These are phyloP conservation scores for Picus viridis DNA, from an alignment of 2,797 vertebrate genomes.

Conservation along the genomic window DNA sequence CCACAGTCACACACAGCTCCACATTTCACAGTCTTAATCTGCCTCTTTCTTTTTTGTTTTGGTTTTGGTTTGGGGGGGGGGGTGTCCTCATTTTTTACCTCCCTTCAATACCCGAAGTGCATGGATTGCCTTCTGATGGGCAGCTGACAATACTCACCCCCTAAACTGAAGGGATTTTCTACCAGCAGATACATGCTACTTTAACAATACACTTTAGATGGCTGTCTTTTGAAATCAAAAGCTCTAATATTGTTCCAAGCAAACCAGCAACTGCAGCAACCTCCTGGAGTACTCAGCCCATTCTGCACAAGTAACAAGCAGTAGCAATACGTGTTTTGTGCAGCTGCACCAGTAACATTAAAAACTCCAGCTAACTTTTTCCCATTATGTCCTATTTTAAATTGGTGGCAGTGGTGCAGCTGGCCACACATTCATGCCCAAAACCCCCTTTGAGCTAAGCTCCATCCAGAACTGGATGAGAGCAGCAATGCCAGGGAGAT, in stretches of 20 bases:
- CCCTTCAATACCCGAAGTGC: neutral
- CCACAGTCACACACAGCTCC: neutral
- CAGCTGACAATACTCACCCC: neutral
- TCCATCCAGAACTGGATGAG: neutral
- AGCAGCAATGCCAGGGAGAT: neutral
- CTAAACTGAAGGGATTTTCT: neutral
- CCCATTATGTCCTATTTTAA: neutral
- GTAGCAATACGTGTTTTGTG: fast-evolving
- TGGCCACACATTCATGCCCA: neutral
- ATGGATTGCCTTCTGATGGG: neutral
- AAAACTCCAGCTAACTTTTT: neutral
- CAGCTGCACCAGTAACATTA: neutral
- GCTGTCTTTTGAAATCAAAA: neutral
- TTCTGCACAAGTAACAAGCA: neutral
- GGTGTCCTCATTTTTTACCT: too few species aligned
- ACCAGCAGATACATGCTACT: fast-evolving
- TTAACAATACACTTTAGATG: neutral
- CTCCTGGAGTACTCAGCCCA: neutral
- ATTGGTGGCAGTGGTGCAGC: neutral
- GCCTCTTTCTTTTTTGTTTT: too few species aligned
- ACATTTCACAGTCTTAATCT: neutral
- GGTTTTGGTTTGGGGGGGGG: too few species aligned
- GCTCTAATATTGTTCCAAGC: neutral
- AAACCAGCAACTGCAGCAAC: neutral
- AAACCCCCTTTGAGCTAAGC: neutral